A percentile compares a stretch with the other conserved stretches of the same genome.
Conservation (phyloP, 2,797 vertebrate species). For the Pipistrellus nathusii region DNA sequence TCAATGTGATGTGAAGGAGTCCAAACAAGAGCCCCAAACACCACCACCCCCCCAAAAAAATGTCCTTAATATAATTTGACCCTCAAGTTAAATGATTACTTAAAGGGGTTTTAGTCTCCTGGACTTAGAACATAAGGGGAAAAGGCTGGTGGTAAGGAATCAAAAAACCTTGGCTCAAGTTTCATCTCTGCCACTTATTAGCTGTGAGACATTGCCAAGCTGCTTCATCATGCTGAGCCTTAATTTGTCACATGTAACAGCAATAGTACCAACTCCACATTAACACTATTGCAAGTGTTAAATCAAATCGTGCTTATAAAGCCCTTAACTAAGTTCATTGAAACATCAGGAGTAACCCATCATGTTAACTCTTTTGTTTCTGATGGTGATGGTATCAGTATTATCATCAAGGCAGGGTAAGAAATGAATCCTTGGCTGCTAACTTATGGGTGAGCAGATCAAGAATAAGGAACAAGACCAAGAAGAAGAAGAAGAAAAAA, state of each 20-base stretch:
- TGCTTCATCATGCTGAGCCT: background rate
- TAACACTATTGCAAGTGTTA: background rate
- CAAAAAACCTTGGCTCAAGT: background rate
- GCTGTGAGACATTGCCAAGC: background rate
- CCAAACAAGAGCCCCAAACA: background rate
- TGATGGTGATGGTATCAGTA: background rate
- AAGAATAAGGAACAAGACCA: background rate
- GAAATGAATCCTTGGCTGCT: background rate
- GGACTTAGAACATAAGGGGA: background rate
- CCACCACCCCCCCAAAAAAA: background rate
- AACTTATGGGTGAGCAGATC: background rate
- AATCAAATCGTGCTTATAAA: background rate
- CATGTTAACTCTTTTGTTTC: background rate
- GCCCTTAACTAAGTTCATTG: background rate
- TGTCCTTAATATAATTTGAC: constrained; percentile 1
- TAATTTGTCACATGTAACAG: background rate
- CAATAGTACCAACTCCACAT: background rate
- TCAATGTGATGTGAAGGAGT: background rate
- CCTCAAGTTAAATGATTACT: background rate
- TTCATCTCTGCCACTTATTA: background rate
- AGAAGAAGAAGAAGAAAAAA: background rate
- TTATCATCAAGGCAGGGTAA: background rate
- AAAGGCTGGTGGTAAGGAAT: background rate
- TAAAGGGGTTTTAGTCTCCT: background rate
- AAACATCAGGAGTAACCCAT: background rate